These are phyloP conservation scores for Prinia subflava DNA, from an alignment of 2,113 vertebrate genomes.

Conservation along the genomic window DNA sequence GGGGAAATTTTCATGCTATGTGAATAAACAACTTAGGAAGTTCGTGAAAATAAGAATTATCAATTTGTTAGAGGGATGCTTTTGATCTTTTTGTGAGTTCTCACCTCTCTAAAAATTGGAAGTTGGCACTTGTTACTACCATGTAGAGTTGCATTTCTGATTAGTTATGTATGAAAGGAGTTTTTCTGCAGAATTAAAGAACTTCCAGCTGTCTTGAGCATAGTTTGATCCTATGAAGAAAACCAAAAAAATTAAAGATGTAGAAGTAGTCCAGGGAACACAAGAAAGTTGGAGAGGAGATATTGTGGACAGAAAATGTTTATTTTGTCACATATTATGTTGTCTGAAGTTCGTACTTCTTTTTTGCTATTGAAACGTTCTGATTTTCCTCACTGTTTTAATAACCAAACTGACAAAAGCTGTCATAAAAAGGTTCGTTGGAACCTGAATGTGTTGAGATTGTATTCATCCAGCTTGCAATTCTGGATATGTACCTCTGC, in stretches of 20 bases:
- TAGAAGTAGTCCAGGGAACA: background rate
- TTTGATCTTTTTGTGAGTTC: background rate
- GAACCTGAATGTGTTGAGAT: background rate
- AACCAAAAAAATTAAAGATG: background rate
- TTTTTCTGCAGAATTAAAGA: background rate
- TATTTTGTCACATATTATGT: background rate
- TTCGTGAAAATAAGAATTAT: background rate
- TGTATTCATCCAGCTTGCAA: background rate
- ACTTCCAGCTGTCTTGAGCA: background rate
- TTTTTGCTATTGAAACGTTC: background rate
- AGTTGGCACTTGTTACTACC: background rate
- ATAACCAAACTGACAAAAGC: background rate
- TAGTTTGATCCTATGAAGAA: background rate
- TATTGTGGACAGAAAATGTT: background rate
- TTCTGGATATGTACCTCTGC: background rate
- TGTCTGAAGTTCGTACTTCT: background rate
- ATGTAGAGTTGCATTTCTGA: background rate
- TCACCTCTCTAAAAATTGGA: background rate
- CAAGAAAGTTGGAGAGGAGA: background rate
- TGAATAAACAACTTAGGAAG: background rate
- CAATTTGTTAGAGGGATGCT: background rate
- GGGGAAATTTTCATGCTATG: background rate
- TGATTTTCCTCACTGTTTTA: background rate
- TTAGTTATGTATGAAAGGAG: background rate
- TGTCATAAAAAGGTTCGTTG: background rate